Conservation (phyloP, 2,888 invertebrate genomes). For the Chrysomela aeneicollis region DNA sequence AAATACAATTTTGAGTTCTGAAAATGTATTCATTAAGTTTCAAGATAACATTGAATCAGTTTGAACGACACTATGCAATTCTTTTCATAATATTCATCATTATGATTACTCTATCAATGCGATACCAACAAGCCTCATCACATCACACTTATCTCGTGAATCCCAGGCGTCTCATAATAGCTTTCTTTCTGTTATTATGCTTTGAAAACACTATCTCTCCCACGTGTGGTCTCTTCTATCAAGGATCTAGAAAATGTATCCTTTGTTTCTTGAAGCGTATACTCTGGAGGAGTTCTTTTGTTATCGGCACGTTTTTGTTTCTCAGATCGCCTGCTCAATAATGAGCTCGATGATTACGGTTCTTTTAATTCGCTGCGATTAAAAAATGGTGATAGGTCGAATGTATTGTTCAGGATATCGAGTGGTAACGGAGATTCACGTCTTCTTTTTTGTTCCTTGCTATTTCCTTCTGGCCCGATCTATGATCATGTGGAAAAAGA, state of each 20-base stretch:
- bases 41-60: too few species aligned
- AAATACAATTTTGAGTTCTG: too few species aligned
- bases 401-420: slow-evolving; percentile 35
- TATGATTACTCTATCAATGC: background rate
- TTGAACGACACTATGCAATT: too few species aligned
- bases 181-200: slow-evolving; percentile 27
- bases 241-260: slow-evolving; percentile 54
- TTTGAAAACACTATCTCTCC: slow-evolving; percentile 34
- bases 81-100: too few species aligned
- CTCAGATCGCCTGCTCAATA: slow-evolving; percentile 42
- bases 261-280: slow-evolving; percentile 47
- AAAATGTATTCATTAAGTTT: too few species aligned
- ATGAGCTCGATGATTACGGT: slow-evolving; percentile 40
- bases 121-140: slow-evolving; percentile 45
- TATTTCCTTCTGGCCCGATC: background rate
- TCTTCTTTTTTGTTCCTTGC: background rate
- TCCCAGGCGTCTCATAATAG: slow-evolving; percentile 43
- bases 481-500: too few species aligned
- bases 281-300: slow-evolving; percentile 36
- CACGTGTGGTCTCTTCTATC: slow-evolving; percentile 49
- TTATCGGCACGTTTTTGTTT: slow-evolving; percentile 46
- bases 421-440: slow-evolving; percentile 16
- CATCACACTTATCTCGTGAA: slow-evolving; percentile 53
- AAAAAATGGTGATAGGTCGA: slow-evolving; percentile 37
- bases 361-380: slow-evolving; percentile 41